Evolutionary conservation across 2,113 vertebrate genomes (phyloP).

Genomic region (Limanda limanda): DNA sequence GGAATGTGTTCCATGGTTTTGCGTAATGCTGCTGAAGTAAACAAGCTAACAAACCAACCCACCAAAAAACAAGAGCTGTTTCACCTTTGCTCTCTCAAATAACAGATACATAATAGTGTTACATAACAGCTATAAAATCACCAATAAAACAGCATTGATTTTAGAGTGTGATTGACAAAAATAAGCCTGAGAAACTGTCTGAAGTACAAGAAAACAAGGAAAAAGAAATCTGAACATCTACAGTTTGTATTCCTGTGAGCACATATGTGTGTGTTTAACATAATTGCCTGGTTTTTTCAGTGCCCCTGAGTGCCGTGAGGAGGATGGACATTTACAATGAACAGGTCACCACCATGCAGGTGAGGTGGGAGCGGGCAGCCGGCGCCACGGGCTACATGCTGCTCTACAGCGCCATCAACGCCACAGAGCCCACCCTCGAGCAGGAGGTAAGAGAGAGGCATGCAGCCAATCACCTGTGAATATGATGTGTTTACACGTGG

Average conservation of each 20-base stretch:
- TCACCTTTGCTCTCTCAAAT: constrained; percentile 14
- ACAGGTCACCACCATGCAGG: constrained; percentile 89
- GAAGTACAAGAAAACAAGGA: not conserved
- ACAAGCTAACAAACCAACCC: too few species aligned
- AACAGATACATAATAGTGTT: constrained; percentile 23
- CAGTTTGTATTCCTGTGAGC: not conserved
- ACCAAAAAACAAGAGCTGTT: not conserved
- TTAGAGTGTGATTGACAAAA: too few species aligned
- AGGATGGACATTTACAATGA: constrained; percentile 89
- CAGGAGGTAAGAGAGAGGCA: constrained; percentile 85
- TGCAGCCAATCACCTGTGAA: constrained; percentile 18
- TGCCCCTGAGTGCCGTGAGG: constrained; percentile 87
- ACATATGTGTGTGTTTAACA: not conserved
- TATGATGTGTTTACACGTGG: constrained; percentile 17
- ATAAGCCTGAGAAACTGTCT: not conserved
- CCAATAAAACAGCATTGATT: constrained; percentile 13
- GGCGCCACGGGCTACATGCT: constrained; percentile 92
- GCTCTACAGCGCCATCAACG: constrained; percentile 87
- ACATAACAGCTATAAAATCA: constrained; percentile 39
- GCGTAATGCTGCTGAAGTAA: too few species aligned
- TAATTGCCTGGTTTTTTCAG: constrained; percentile 72
- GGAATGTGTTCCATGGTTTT: too few species aligned
- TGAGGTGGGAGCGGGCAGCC: constrained; percentile 87
- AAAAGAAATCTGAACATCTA: not conserved
- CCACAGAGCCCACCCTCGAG: constrained; percentile 80